These are phyloP conservation scores for Eueides isabella DNA, from an alignment of 1,140 invertebrate genomes.

Conservation along the genomic window DNA sequence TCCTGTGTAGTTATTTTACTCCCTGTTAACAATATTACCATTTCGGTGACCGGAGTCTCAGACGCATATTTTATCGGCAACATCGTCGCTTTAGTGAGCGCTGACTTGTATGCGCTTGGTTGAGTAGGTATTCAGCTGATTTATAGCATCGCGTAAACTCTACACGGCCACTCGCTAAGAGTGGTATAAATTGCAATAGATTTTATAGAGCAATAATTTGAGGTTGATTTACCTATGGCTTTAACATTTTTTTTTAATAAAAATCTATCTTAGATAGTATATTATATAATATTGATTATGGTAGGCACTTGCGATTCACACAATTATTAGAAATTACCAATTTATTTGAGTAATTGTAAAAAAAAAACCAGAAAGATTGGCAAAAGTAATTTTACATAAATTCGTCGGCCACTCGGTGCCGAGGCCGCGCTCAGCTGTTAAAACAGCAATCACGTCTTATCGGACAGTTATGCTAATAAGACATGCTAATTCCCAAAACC, in stretches of 20 bases:
- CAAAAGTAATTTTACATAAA: slow-evolving; percentile 5
- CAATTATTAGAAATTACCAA: background rate
- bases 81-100: slow-evolving; percentile 49
- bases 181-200: slow-evolving; percentile 31
- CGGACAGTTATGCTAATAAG: slow-evolving; percentile 80
- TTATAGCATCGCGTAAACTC: slow-evolving; percentile 53
- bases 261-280: background rate
- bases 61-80: slow-evolving; percentile 71
- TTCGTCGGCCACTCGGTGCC: slow-evolving; percentile 2
- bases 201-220: slow-evolving; percentile 35
- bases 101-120: slow-evolving; percentile 44
- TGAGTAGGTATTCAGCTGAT: slow-evolving; percentile 53
- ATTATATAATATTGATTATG: no score
- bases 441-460: slow-evolving; percentile 77
- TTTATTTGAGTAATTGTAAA: background rate
- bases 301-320: no score
- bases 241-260: slow-evolving; percentile 3
- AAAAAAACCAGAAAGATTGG: background rate
- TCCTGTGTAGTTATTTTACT: slow-evolving; percentile 74
- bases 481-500: slow-evolving; percentile 81
- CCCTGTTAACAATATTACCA: slow-evolving; percentile 80
- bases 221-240: slow-evolving; percentile 33
- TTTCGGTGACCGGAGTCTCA: slow-evolving; percentile 68
- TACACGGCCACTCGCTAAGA: slow-evolving; percentile 32
- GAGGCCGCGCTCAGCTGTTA: slow-evolving; percentile 56